A percentile compares a stretch with the other conserved stretches of the same genome.
Conservation (phyloP, 2,113 vertebrate genomes). For the Saiga tatarica region DNA sequence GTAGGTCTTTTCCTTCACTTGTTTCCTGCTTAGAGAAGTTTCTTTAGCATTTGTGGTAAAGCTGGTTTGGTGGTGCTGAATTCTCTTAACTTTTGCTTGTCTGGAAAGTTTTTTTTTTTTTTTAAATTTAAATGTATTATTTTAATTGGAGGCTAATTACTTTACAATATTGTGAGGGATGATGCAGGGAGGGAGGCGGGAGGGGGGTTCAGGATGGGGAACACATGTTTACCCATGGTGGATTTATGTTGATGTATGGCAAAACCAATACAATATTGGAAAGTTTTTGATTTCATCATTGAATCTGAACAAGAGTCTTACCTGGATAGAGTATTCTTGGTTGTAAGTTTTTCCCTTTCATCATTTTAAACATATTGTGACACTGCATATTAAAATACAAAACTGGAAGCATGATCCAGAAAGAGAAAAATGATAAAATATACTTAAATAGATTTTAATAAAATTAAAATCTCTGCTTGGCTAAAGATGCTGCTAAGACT, state of each 20-base stretch:
- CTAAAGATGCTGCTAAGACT: neutral
- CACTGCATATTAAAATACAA: neutral
- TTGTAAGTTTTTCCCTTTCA: neutral
- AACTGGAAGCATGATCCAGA: neutral
- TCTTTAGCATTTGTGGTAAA: neutral
- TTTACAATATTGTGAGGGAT: too few relatives aligned
- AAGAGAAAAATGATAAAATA: neutral
- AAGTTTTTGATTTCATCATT: neutral
- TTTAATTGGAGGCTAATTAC: too few relatives aligned
- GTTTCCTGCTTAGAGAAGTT: neutral
- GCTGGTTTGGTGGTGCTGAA: neutral
- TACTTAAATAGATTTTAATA: neutral
- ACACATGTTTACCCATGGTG: accelerated
- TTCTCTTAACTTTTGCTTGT: neutral
- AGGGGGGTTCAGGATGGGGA: too few relatives aligned
- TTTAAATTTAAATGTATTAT: too few relatives aligned
- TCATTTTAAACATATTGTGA: neutral
- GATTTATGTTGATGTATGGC: too few relatives aligned
- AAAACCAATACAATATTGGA: neutral
- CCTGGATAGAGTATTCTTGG: neutral
- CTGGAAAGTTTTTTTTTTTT: neutral
- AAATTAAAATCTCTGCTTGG: neutral
- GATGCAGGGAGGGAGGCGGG: too few relatives aligned
- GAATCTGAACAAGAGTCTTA: neutral
- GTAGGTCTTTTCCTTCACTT: neutral